A percentile compares a stretch with the other conserved stretches of the same genome.
These are phyloP conservation scores for Procavia capensis DNA, from an alignment of 2,113 vertebrate genomes.

Conservation along the genomic window DNA sequence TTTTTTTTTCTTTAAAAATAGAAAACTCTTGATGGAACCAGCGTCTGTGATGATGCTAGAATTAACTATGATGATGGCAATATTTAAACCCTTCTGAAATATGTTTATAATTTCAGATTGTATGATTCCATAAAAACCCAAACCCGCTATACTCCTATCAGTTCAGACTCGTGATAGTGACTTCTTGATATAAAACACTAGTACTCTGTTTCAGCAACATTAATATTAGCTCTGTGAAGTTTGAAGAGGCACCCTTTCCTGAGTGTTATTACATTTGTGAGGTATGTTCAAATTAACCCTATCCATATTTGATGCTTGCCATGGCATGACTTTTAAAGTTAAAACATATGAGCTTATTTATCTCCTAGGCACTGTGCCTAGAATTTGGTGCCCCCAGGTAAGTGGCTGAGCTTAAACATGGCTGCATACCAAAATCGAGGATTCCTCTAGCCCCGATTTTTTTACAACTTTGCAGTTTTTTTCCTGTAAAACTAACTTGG, in stretches of 20 bases:
- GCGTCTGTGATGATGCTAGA: neutral
- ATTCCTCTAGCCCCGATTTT: slow-evolving; percentile 29
- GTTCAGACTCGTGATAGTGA: no score
- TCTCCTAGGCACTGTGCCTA: slow-evolving; percentile 54
- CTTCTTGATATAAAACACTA: slow-evolving; percentile 11
- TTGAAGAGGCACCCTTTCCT: neutral
- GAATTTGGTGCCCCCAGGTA: slow-evolving; percentile 57
- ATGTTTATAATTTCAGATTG: neutral
- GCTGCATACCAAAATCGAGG: neutral
- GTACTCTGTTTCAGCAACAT: slow-evolving; percentile 20
- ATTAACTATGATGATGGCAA: neutral
- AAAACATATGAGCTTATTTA: slow-evolving; percentile 60
- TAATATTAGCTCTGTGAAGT: neutral
- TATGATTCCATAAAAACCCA: neutral
- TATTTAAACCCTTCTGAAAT: neutral
- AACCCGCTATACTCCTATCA: no score
- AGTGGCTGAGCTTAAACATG: slow-evolving; percentile 7
- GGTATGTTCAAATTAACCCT: slow-evolving; percentile 53
- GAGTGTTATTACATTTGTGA: slow-evolving; percentile 40
- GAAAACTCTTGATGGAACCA: neutral
- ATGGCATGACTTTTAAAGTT: slow-evolving; percentile 55
- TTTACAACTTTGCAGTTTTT: slow-evolving; percentile 1
- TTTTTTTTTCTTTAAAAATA: slow-evolving; percentile 34
- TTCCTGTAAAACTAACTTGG: slow-evolving; percentile 51
- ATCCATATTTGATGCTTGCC: slow-evolving; percentile 57